Percentiles rank a stretch among this genome's conserved stretches.
Conservation (phyloP, 2,797 vertebrate species). For the Amblyopsis hoosieri region DNA sequence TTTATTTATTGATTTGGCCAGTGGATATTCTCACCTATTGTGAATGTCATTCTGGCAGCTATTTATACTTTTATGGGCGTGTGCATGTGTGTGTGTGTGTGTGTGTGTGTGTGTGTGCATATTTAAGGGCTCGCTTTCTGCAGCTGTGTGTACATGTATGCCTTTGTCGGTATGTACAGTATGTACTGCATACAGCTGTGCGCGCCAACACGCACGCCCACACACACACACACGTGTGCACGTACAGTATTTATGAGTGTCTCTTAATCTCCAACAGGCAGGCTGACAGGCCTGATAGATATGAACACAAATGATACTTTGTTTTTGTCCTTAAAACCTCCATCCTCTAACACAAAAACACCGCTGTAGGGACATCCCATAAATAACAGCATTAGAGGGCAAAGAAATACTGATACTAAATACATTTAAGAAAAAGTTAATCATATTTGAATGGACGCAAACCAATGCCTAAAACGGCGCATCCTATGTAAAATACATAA, state of each 20-base stretch:
- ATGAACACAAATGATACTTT: constrained; percentile 65
- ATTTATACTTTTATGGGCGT: no score
- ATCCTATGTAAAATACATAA: no score
- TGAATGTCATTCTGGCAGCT: no score
- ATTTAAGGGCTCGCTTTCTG: no score
- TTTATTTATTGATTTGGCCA: no score
- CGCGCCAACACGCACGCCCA: no score
- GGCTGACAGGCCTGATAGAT: constrained; percentile 53
- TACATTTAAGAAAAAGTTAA: constrained; percentile 58
- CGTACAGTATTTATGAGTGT: constrained; percentile 38
- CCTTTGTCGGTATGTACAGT: no score
- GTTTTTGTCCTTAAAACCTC: constrained; percentile 61
- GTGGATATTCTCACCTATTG: no score
- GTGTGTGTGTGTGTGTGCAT: no score
- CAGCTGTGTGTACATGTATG: no score
- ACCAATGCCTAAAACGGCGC: constrained; percentile 29
- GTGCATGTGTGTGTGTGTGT: no score
- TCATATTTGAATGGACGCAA: constrained; percentile 41
- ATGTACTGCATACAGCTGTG: neutral
- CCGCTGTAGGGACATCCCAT: constrained; percentile 44
- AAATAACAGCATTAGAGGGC: constrained; percentile 68
- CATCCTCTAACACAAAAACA: constrained; percentile 39
- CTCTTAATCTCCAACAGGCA: constrained; percentile 61
- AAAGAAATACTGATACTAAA: constrained; percentile 10
- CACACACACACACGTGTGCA: constrained; percentile 5